These are phyloP conservation scores for Drosophila acutilabella DNA, from an alignment of 2,888 invertebrate genomes.

Conservation along the genomic window DNA sequence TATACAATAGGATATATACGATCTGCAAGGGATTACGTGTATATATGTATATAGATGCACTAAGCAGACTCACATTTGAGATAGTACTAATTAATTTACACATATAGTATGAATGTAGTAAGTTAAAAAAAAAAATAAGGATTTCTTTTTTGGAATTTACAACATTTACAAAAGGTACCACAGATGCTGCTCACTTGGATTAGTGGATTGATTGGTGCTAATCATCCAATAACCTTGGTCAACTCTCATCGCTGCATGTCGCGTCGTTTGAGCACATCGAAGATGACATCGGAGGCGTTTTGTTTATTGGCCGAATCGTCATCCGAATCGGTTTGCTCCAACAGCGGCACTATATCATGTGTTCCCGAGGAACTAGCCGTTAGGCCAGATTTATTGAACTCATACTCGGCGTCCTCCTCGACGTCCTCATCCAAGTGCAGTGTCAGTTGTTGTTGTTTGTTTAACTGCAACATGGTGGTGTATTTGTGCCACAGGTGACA, in stretches of 20 bases:
- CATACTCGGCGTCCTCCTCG: slow-evolving; percentile 65
- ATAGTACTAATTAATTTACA: slow-evolving; percentile 34
- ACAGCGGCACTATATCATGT: slow-evolving; percentile 81
- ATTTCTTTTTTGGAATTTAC: slow-evolving; percentile 57
- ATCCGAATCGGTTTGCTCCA: slow-evolving; percentile 83
- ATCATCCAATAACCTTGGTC: not conserved
- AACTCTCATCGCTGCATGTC: slow-evolving; percentile 84
- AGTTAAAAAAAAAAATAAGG: slow-evolving; percentile 8
- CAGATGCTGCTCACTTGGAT: slow-evolving; percentile 1
- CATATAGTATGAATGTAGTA: slow-evolving; percentile 34
- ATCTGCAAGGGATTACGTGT: slow-evolving; percentile 39
- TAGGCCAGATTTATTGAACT: slow-evolving; percentile 47
- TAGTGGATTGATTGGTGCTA: not conserved
- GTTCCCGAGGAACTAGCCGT: slow-evolving; percentile 35
- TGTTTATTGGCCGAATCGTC: slow-evolving; percentile 85
- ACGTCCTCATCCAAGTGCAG: slow-evolving; percentile 61
- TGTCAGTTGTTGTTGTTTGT: slow-evolving; percentile 65
- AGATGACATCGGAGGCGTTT: slow-evolving; percentile 86
- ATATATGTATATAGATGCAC: slow-evolving; percentile 18
- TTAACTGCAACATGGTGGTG: slow-evolving; percentile 72
- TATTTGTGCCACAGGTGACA: slow-evolving; percentile 93
- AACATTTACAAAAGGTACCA: slow-evolving; percentile 66
- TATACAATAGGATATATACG: slow-evolving; percentile 5
- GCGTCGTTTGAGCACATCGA: slow-evolving; percentile 87
- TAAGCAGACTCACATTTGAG: slow-evolving; percentile 20